Evolutionary conservation across 2,797 vertebrate genomes (phyloP).

Genomic region (Fistularia tabacaria): DNA sequence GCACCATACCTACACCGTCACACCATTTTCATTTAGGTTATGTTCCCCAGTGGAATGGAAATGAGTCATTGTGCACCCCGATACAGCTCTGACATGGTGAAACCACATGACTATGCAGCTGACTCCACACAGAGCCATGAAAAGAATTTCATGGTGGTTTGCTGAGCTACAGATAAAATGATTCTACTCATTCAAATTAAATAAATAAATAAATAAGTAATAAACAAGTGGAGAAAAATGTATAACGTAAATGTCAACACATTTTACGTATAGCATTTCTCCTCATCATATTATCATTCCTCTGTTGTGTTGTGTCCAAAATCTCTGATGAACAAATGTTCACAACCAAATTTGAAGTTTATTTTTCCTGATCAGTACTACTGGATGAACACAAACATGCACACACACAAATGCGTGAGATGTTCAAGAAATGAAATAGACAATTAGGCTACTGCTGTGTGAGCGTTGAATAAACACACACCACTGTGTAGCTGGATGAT

Average conservation of each 20-base stretch:
- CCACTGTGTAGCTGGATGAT: conserved; percentile 37
- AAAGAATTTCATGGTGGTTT: conserved; percentile 55
- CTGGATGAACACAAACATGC: no score
- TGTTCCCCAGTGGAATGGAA: conserved; percentile 40
- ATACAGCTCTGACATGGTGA: conserved; percentile 31
- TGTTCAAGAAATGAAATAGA: conserved; percentile 32
- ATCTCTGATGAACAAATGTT: conserved; percentile 45
- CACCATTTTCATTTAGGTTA: conserved; percentile 30
- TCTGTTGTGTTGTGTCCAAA: conserved; percentile 41
- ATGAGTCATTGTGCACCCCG: conserved; percentile 44
- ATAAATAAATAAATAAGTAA: conserved; percentile 40
- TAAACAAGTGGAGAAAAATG: conserved; percentile 40
- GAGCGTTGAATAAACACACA: conserved; percentile 28
- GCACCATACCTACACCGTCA: conserved; percentile 1
- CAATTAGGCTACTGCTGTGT: conserved; percentile 20
- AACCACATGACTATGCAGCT: conserved; percentile 34
- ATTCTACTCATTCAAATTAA: conserved; percentile 35
- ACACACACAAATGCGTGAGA: no score
- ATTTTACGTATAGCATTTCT: conserved; percentile 48
- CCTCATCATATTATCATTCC: conserved; percentile 15
- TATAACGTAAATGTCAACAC: conserved; percentile 38
- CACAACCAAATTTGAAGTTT: conserved; percentile 49
- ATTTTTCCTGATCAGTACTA: no score
- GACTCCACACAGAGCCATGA: conserved; percentile 33
- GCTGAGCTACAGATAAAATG: conserved; percentile 51